Evolutionary conservation across 1,140 invertebrate genomes (phyloP), one percentile per base, ranked within the genome.

Genomic region (Achatina immaculata): DNA sequence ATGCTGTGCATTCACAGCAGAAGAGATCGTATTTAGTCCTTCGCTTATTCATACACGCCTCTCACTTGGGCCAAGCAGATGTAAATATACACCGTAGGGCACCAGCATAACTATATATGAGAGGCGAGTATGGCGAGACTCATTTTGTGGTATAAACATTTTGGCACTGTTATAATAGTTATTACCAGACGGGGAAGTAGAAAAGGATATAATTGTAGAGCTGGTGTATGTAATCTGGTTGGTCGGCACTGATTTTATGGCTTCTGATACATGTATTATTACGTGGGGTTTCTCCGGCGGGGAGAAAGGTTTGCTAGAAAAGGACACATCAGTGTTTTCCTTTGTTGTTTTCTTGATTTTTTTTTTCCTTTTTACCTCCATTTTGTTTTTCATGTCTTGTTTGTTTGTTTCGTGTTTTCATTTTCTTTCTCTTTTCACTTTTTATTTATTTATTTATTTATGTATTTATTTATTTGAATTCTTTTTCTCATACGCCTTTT

Each of bases 361-460:
- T 51, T 51, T 51, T 24, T 51, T 51, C 24, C 48, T 51, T 51
- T 51, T 24, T 51, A 14, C 24, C 48, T 51, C 24, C 24, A 14
- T 51, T 51, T 24, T 51, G 11, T 68, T 28, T 68, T 68, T 68
- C 31, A 16, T 68, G 7, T 72, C 28, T 36, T 16, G 9, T 21
- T 14, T 38, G 9, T 19, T 42, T 28, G 34, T 11, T 72, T 43
- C 40, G 34, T 72, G 14, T 72, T 43, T 14, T 43, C 40, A 19
- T 14, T 72, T 72, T 72, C 34, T 72, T 72, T 72, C 7, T 72
- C 40, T 43, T 72, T 72, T 43, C 28, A 7, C 28, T 19, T 19
- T 14, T 21, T 72, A 14, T 40, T 31, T 72, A 14, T 40, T 14
- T 72, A 14, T 40, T 31, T 72, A n/a, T 36, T 28, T 76, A 11